A percentile compares a stretch with the other conserved stretches of the same genome.
Evolutionary conservation across 2,797 vertebrate species (phyloP).

Genomic region (Clarias platycephalus): DNA sequence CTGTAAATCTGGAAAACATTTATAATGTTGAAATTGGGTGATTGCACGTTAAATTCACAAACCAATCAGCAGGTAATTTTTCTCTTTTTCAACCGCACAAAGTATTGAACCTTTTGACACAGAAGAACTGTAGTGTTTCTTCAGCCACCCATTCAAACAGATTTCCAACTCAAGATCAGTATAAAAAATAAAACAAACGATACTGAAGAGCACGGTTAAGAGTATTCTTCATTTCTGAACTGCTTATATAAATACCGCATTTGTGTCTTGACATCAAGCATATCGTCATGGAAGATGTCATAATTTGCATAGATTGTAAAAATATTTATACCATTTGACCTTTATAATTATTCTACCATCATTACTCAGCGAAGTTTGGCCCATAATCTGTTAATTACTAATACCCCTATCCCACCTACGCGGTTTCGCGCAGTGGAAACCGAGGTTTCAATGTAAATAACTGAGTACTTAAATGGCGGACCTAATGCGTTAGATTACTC

Average conservation of each 20-base stretch:
- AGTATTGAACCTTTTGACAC: background rate
- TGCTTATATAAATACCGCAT: background rate
- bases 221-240: background rate
- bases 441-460: too few species aligned
- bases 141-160: background rate
- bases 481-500: too few species aligned
- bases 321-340: background rate
- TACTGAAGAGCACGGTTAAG: background rate
- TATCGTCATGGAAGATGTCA: background rate
- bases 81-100: background rate
- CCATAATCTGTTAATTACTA: too few species aligned
- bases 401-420: too few species aligned
- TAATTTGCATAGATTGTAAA: background rate
- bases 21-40: background rate
- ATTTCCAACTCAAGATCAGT: background rate
- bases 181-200: background rate
- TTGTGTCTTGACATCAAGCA: background rate
- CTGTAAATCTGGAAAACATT: slow-evolving; percentile 1
- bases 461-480: too few species aligned
- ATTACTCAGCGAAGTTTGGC: too few species aligned
- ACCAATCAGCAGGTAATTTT: background rate
- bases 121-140: background rate
- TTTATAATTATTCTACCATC: too few species aligned
- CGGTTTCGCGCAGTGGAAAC: too few species aligned
- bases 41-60: background rate